Base-by-base conservation (phyloP, 2,113 vertebrate species). In the Syngnathus scovelli region DNA sequence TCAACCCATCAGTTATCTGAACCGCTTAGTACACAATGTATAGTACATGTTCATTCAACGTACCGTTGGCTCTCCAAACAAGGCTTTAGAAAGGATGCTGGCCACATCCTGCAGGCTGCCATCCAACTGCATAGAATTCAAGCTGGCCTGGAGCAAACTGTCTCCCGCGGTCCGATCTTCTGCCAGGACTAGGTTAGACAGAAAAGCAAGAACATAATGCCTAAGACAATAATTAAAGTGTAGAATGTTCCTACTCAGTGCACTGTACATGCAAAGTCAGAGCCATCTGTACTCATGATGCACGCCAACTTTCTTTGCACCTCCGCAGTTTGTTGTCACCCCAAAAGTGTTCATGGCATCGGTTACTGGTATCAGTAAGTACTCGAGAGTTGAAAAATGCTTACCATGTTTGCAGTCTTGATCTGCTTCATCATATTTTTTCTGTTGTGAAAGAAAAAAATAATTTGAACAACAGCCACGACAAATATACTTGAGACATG, bases 381-480 rank as follows among this genome's bases (percentile, higher is more conserved):
- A 33, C 27, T 33, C 3, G 27, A 33, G 27, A 33, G 27, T 33
- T 33, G 27, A 33, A 33, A 33, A 59, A 7, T 37, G 49, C 27
- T 93, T 91, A 98, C 97, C 95, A 87, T 95, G 93, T 89, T 94
- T 97, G 92, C 95, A 98, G 89, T 99, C 97, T 92, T 98, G 95
- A 92, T 98, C 95, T 85, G 96, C 96, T 91, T 96, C 94, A 86
- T 97, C 95, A 87, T 99, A 99, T 84, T 99, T 96, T 93, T 96
- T 98, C 97, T 99, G 92, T 83, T 90, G 89, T 79, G 21, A 87
- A 74, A 79, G 85, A 82, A 74, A 86, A 46, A 74, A 43, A 41
- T 61, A 69, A 66, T 18, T 8, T 33, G 6, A 52, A 44, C 11
- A 27, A 43, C 41, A 5, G 49, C 52, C 27, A 67, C 62, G 51